Base-by-base conservation (phyloP, 2,888 invertebrate species). In the Steinernema hermaphroditum region DNA sequence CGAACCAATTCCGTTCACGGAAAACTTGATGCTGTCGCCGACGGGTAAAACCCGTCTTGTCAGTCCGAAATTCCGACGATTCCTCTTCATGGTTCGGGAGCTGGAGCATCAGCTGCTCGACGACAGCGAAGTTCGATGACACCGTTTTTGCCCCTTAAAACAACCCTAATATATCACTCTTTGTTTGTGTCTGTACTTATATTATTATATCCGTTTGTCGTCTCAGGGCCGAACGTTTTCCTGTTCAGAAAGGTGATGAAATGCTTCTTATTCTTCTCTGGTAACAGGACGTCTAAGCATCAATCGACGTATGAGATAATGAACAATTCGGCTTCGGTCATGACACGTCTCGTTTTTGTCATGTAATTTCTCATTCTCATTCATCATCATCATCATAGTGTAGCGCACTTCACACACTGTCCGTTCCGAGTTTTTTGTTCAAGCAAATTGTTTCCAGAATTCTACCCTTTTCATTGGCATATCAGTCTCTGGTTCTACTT, bases 91-190 rank as follows among this genome's bases (percentile, higher is more conserved):
- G 16, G 84, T 84, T 16, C 54, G 75, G 16, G 82, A 84, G 62
- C 70, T 85, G 41, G 84, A 84, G 73, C 73, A 77, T 72, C 76
- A 81, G 37, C 79, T 85, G 80, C 76, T 84, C 16, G 70, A 71
- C 68, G 80, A 80, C 32, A 62, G 62, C 62, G 62, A 62, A 32
- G 32, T 62, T 62, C 32, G 22, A 27, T 62, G 62, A 62, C 32
- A 22, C 29, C 2, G 6, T 8, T 6, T 12, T 8, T 37, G 37
- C 6, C 37, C 6, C 37, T 8, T 12, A 37, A 37, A 37, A 4
- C 37, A 4, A 37, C 37, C 12, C 37, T 37, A 37, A 37, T 54
- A 19, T 27, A 27, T n/a, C 12, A 54, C 12, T 54, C 54, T 46
- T 16, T 16, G 43, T 41, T 41, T 46, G 6, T 46, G 46, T 46